phyloP scores from a whole-genome alignment of 2,888 invertebrate species.

The Emmelina monodactyla region DNA sequence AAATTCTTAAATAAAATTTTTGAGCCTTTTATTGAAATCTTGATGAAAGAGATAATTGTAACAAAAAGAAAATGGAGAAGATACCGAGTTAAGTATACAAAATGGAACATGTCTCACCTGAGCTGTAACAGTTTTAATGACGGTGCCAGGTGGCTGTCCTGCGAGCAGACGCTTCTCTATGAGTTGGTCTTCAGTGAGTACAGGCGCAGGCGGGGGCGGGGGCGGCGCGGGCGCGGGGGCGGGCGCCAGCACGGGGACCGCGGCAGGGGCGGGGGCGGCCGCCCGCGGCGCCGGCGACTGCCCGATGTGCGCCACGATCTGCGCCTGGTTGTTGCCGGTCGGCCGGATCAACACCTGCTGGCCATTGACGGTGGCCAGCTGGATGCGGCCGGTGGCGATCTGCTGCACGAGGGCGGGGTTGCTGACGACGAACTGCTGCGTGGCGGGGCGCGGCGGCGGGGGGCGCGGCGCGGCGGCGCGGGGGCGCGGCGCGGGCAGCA shows the following conservation, averaged over 20 bases:
- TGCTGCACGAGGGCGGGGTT: slow-evolving; percentile 82
- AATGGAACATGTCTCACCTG: slow-evolving; percentile 47
- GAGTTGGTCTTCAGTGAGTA: slow-evolving; percentile 53
- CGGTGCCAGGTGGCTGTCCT: slow-evolving; percentile 85
- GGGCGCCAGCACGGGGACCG: slow-evolving; percentile 15
- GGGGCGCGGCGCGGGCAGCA: slow-evolving; percentile 24
- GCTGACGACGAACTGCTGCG: slow-evolving; percentile 79
- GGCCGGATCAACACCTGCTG: slow-evolving; percentile 85
- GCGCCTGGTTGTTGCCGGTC: slow-evolving; percentile 79
- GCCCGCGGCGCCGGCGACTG: slow-evolving; percentile 49
- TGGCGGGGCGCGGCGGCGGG: slow-evolving; percentile 31
- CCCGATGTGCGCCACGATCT: slow-evolving; percentile 78
- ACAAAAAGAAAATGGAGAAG: too few relatives aligned
- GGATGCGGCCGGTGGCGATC: slow-evolving; percentile 82
- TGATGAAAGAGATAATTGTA: too few relatives aligned
- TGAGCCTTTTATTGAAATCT: too few relatives aligned
- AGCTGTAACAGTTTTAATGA: slow-evolving; percentile 87
- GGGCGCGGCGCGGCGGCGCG: slow-evolving; percentile 20
- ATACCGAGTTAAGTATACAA: too few relatives aligned
- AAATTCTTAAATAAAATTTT: too few relatives aligned
- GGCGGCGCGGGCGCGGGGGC: slow-evolving; percentile 19
- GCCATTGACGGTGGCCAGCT: slow-evolving; percentile 83
- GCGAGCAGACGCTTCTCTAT: slow-evolving; percentile 77
- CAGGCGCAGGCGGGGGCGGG: slow-evolving; percentile 21
- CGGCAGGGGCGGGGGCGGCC: slow-evolving; percentile 14